Base-by-base conservation (phyloP, 2,797 vertebrate genomes). In the Botia kubotai region DNA sequence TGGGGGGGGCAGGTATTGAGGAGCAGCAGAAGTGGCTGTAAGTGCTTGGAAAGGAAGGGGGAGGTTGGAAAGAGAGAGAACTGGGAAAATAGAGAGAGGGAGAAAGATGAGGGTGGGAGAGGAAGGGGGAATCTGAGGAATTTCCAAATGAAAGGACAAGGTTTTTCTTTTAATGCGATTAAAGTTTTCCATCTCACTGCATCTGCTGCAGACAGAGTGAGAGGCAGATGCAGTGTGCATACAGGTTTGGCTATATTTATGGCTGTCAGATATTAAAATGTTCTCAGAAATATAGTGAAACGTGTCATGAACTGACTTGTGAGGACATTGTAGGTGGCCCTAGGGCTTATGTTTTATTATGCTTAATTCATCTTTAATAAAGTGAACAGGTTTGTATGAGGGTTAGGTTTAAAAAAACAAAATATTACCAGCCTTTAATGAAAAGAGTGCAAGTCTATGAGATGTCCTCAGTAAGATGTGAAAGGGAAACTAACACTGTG, bases 161-260 rank as follows among this genome's bases (percentile, higher is more conserved):
- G 84, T 93, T 94, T 93, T 93, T 93, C 90, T 93, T 91, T 91
- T 95, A 93, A 95, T 94, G 93, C 91, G 93, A 95, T 95, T 95
- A 95, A 93, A 94, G 93, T 92, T 94, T 95, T 94, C 94, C 93
- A 93, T 94, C 90, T 93, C 94, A 93, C 89, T 86, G 94, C 92
- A 89, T 90, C 85, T 89, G 90, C 87, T 86, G 90, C 88, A 90
- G 89, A 92, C 90, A 92, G 91, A 55, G 73, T 67, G 77, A 70
- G 62, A 50, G 66, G 60, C 33, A 17, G 83, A 19, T 57, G 68
- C 46, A 72, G 70, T 75, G 69, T 68, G 72, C 75, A 65, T 75
- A 26, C 12, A 29, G 23, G 58, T 29, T 14, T 29, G 12, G 58
- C 5, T 62, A 13, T 62, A 62, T 13, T 62, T 6, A 29, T 6